Percentiles rank a stretch among this genome's conserved stretches.
These are phyloP conservation scores for Troides oblongomaculatus DNA, from an alignment of 2,888 invertebrate genomes.

Conservation along the genomic window DNA sequence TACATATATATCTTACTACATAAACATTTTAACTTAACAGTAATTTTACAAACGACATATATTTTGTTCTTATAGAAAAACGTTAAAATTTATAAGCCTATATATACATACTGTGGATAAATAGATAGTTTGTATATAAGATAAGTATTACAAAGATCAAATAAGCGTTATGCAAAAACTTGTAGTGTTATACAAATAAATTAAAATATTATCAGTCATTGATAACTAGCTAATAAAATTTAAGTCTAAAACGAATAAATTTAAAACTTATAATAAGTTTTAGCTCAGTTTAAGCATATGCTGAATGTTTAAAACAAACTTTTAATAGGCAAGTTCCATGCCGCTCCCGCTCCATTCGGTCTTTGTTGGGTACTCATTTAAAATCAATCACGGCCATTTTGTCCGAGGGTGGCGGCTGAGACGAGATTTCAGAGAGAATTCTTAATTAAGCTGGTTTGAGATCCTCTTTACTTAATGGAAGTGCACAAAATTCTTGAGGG, in stretches of 20 bases:
- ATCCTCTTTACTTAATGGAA: constrained; percentile 75
- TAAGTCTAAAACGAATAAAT: background rate
- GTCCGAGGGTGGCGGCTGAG: constrained; percentile 58
- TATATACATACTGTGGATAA: no score
- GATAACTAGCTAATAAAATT: no score
- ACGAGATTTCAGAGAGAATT: constrained; percentile 75
- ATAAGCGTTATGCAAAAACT: no score
- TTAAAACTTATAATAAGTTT: background rate
- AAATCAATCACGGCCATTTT: constrained; percentile 75
- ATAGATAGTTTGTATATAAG: no score
- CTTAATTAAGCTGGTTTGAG: constrained; percentile 73
- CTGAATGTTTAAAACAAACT: constrained; percentile 48
- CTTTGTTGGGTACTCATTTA: constrained; percentile 72
- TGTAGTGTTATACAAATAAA: no score
- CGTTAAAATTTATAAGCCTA: no score
- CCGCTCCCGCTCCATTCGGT: constrained; percentile 49
- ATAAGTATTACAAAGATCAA: no score
- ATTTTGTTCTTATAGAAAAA: no score
- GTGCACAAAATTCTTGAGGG: constrained; percentile 65
- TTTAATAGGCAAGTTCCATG: constrained; percentile 59
- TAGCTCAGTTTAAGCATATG: background rate
- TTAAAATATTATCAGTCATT: no score
- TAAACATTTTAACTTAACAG: no score
- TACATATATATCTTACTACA: no score
- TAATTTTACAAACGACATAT: no score